Conservation (phyloP, 1,140 invertebrate genomes). For the Riptortus pedestris region DNA sequence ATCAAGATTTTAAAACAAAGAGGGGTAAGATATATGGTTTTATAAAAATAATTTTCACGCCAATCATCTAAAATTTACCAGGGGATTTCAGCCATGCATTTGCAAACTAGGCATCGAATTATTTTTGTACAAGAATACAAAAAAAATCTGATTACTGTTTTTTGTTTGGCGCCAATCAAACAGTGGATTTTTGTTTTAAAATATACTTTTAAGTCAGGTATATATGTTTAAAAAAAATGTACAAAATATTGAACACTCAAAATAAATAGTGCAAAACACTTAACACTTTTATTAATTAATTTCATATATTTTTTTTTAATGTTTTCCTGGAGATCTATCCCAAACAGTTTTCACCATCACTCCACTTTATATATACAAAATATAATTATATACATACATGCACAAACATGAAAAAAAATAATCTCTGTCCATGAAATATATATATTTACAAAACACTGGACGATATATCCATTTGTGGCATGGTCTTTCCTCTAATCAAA, state of each 20-base stretch:
- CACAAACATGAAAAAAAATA: conserved; percentile 18
- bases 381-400: conserved; percentile 17
- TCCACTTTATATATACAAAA: conserved; percentile 12
- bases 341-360: neutral
- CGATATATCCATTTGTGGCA: neutral
- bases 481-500: neutral
- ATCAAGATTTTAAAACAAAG: neutral
- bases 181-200: too few species aligned
- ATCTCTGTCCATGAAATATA: conserved; percentile 15
- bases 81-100: neutral
- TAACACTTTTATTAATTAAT: neutral
- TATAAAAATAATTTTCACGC: neutral
- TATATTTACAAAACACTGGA: conserved; percentile 18
- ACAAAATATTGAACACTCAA: too few species aligned
- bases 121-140: too few species aligned
- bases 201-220: too few species aligned
- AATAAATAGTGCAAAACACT: neutral
- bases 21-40: neutral
- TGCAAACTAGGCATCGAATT: too few species aligned
- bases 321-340: neutral
- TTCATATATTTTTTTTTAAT: neutral
- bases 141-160: too few species aligned
- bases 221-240: too few species aligned
- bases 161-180: too few species aligned
- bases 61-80: neutral